A percentile compares a stretch with the other conserved stretches of the same genome.
phyloP scores from a whole-genome alignment of 2,888 invertebrate genomes.

The Oxycera nigricornis region DNA sequence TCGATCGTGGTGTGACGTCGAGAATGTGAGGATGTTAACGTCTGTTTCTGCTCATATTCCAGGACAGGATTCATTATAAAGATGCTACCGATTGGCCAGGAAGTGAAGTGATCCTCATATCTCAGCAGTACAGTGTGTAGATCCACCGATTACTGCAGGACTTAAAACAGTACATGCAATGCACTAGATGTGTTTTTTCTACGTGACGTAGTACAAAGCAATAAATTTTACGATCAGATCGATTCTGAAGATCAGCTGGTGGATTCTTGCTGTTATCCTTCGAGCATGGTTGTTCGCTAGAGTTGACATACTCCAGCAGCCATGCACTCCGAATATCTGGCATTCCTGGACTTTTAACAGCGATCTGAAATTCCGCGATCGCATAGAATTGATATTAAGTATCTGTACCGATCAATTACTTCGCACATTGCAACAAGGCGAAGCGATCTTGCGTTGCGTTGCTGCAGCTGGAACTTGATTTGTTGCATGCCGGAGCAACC shows the following conservation, averaged over 20 bases:
- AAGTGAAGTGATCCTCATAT: too few relatives aligned
- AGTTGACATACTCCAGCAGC: not conserved
- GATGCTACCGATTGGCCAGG: too few relatives aligned
- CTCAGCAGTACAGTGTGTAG: too few relatives aligned
- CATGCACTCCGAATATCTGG: constrained; percentile 1
- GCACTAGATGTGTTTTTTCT: not conserved
- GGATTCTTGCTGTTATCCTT: not conserved
- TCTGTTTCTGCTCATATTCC: too few relatives aligned
- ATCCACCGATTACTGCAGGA: too few relatives aligned
- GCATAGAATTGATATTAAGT: constrained; percentile 39
- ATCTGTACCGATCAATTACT: constrained; percentile 40
- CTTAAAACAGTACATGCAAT: too few relatives aligned
- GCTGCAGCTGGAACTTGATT: constrained; percentile 18
- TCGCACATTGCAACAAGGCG: constrained; percentile 38
- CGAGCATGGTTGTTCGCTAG: not conserved
- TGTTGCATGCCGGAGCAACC: not conserved
- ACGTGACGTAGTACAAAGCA: not conserved
- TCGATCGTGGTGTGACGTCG: too few relatives aligned
- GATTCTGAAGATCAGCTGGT: not conserved
- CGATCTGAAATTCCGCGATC: constrained; percentile 39
- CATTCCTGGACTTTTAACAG: constrained; percentile 31
- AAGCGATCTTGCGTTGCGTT: not conserved
- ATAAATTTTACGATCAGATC: constrained; percentile 4
- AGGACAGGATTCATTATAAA: too few relatives aligned
- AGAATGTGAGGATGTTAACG: too few relatives aligned